Evolutionary conservation across 2,113 vertebrate species (phyloP), one percentile per base, ranked within the genome.

Genomic region (Gulo gulo): DNA sequence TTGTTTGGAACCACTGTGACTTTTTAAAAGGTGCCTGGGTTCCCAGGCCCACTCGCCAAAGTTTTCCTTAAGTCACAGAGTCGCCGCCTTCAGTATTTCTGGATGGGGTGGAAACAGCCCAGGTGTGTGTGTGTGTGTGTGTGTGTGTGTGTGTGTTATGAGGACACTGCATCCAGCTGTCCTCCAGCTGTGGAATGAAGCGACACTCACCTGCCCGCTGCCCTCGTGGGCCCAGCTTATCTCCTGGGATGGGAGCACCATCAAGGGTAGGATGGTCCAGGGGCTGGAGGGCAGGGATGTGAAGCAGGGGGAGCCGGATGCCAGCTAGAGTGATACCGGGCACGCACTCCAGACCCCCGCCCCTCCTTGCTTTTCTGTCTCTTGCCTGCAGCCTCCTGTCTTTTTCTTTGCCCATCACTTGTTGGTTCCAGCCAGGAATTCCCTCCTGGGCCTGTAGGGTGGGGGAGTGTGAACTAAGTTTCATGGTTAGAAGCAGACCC

Each of bases 11-110:
- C 95, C 39, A 80, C 16, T 76, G 61, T 93, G 92, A 92, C 78
- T 97, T 96, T 93, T 95, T 69, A 24, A 88, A 91, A 97, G 96
- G 84, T 88, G 87, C 63, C 80, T 92, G 71, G 63, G n/a, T 98
- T 96, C 96, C 94, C 92, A 97, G 96, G 65, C 91, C 69, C 45
- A 78, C 73, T 16, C 52, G 29, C 31, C 1, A 2, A 63, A 4
- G 57, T 45, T 88, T 7, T 39, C 20, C 29, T 73, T 23, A 63
- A 18, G 71, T 69, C 76, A 7, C 0, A 14, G 50, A 12, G 6
- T 34, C 80, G 47, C 24, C 67, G 61, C 14, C 4, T 80, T 67
- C 6, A 9, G 18, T 36, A 34, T 73, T 52, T 59, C 10, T 69
- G 67, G 34, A 52, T 3, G 3, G 3, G 0, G 55, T 65, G 42